Evolutionary conservation across 2,797 vertebrate species (phyloP).

Genomic region (Fringilla coelebs): DNA sequence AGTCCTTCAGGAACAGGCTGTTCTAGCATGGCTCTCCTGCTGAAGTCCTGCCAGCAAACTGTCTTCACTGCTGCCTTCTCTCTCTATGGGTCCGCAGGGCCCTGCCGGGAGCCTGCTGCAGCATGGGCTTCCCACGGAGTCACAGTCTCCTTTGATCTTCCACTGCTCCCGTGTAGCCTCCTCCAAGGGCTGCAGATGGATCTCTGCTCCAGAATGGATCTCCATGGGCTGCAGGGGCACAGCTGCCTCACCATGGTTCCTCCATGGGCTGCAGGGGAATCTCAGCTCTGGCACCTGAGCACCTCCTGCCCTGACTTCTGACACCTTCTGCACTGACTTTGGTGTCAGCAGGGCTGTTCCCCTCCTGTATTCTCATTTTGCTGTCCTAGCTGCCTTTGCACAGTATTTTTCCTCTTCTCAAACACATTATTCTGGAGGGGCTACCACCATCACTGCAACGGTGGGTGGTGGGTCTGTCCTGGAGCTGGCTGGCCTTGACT

Average conservation of each 20-base stretch:
- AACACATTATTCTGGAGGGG: rapidly evolving
- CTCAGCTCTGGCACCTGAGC: neutral
- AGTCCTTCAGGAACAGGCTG: neutral
- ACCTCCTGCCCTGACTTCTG: neutral
- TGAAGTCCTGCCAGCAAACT: neutral
- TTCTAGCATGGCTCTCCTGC: neutral
- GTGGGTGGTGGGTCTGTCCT: neutral
- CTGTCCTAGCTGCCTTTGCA: neutral
- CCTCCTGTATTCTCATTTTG: neutral
- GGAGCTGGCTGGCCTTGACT: neutral
- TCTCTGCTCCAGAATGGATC: neutral
- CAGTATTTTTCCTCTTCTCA: neutral
- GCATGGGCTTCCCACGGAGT: neutral
- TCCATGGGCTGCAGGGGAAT: neutral
- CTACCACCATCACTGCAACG: rapidly evolving
- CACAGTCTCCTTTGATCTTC: neutral
- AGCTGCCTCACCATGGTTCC: neutral
- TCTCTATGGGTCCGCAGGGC: neutral
- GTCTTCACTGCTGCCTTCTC: neutral
- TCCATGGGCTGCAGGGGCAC: neutral
- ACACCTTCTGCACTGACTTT: neutral
- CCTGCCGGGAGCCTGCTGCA: neutral
- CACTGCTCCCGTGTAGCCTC: neutral
- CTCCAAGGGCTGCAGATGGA: neutral
- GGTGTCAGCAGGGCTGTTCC: neutral